Evolutionary conservation across 2,797 vertebrate species (phyloP).

Genomic region (Synaphobranchus kaupii): DNA sequence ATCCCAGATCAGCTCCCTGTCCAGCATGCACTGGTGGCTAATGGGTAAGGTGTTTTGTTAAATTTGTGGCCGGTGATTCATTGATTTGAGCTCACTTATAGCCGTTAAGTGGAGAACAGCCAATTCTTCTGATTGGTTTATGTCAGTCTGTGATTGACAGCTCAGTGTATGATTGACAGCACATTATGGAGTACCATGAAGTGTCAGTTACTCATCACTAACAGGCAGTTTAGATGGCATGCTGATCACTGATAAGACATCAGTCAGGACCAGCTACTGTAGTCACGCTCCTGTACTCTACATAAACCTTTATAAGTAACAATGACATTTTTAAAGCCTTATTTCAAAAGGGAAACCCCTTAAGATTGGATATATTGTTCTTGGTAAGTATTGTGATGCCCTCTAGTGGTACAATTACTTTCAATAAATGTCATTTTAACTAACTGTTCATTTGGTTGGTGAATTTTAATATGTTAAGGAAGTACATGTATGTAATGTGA

Average conservation of each 20-base stretch:
- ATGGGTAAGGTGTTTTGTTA: background rate
- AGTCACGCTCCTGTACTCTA: too few relatives aligned
- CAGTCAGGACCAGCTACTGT: background rate
- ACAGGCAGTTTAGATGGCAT: background rate
- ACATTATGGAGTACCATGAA: background rate
- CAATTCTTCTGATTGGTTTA: background rate
- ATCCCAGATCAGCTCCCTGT: too few relatives aligned
- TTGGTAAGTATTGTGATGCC: conserved; percentile 26
- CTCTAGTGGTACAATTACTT: conserved; percentile 29
- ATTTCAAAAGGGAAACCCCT: background rate
- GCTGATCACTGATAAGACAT: background rate
- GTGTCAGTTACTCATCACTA: background rate
- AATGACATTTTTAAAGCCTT: background rate
- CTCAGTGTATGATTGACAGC: background rate
- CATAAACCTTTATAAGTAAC: background rate
- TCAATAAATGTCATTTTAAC: background rate
- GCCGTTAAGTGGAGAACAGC: background rate
- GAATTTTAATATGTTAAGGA: background rate
- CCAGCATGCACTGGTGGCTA: too few relatives aligned
- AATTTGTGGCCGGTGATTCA: background rate
- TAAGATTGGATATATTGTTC: background rate
- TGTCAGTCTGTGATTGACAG: background rate
- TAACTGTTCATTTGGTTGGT: background rate
- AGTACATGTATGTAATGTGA: background rate
- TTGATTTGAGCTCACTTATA: background rate